Base-by-base conservation (phyloP, 1,140 invertebrate genomes). In the Trichonephila clavipes region DNA sequence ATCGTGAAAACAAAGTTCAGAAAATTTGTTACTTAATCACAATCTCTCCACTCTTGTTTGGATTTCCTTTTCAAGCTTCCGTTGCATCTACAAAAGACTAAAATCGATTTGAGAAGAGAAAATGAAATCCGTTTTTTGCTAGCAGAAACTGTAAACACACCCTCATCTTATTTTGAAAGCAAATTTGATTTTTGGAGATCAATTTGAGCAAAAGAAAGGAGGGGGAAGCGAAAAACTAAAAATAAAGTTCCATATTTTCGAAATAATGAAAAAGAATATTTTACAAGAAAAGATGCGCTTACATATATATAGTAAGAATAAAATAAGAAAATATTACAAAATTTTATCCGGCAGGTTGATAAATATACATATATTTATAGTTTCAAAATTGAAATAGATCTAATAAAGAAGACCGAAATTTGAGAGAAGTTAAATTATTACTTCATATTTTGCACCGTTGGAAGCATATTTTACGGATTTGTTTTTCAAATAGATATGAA, bases 91-190 rank as follows among this genome's bases (percentile, higher is more conserved):
- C 34, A 28, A 77, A 77, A 77, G 34, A 18, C 16, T 40, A 40
- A 40, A 77, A 77, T 77, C 72, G 72, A 77, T 77, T 77, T 28
- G 16, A 77, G 51, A 85, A 59, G 82, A 85, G 82, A 85, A 85
- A 59, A 85, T 85, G 58, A 85, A 85, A 59, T 85, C 82, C 12
- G 19, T 44, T 85, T 85, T 85, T 85, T 58, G 40, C 12, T 59
- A 10, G 82, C 44, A 59, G 72, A 77, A 77, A 40, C 72, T 77
- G 72, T 77, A 77, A 77, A 77, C 72, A 77, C 34, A 40, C 72
- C 72, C 28, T 77, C 72, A 77, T 77, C 28, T 77, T 77, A 77
- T 77, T 77, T 77, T 77, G 28, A 77, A 77, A 28, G 34, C 18
- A 77, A 77, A 77, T 77, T 77, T 77, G 72, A 77, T 77, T 77